Evolutionary conservation across 2,888 invertebrate genomes (phyloP).

Genomic region (Aphodius sticticus): DNA sequence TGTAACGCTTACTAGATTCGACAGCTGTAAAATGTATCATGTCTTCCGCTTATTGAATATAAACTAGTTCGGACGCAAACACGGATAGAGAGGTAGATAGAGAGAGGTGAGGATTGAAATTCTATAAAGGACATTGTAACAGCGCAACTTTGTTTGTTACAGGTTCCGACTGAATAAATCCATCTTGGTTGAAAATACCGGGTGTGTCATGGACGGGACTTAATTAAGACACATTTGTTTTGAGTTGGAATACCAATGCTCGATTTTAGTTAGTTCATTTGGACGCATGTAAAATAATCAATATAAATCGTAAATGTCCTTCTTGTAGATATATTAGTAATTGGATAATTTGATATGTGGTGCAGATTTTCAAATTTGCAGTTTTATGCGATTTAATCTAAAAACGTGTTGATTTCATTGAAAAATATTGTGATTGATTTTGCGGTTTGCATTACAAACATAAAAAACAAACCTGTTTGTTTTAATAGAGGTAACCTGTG

Average conservation of each 20-base stretch:
- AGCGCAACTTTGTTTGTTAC: neutral
- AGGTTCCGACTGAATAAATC: neutral
- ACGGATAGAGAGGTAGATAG: neutral
- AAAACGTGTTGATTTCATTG: too few relatives aligned
- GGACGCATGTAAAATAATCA: neutral
- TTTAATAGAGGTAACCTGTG: too few relatives aligned
- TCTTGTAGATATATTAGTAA: too few relatives aligned
- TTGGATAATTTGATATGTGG: too few relatives aligned
- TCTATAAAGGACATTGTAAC: neutral
- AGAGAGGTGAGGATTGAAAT: neutral
- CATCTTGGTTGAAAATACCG: neutral
- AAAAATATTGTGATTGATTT: too few relatives aligned
- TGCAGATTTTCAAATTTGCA: too few relatives aligned
- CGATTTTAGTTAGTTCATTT: neutral
- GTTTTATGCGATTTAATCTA: too few relatives aligned
- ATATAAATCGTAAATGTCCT: neutral
- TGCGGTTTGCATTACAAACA: too few relatives aligned
- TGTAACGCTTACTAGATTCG: neutral
- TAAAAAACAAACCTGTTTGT: too few relatives aligned
- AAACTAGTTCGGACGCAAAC: neutral
- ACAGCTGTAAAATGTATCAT: neutral
- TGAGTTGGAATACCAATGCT: neutral
- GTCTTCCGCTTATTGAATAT: constrained; percentile 4
- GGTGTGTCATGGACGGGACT: neutral
- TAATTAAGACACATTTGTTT: neutral